Conservation (phyloP, 2,113 vertebrate genomes). For the Triplophysa dalaica region DNA sequence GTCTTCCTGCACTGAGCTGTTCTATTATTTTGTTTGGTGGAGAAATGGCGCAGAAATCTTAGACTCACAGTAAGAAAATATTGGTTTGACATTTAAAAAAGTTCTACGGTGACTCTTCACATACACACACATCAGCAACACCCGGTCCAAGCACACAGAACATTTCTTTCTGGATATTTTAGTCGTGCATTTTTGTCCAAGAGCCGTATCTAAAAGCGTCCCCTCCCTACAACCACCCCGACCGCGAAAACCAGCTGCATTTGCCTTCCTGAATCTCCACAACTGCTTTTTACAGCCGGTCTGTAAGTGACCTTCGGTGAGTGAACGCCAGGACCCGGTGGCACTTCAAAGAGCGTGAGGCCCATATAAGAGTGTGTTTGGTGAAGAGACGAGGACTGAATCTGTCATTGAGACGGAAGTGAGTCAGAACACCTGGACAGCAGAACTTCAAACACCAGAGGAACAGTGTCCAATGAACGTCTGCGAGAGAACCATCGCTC, state of each 20-base stretch:
- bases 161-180: neutral
- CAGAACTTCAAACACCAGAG: slow-evolving; percentile 43
- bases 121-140: neutral
- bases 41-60: neutral
- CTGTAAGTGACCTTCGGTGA: slow-evolving; percentile 19
- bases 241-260: slow-evolving; percentile 1
- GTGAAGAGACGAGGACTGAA: slow-evolving; percentile 32
- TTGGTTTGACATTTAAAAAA: no score
- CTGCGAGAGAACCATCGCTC: neutral
- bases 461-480: slow-evolving; percentile 15
- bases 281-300: neutral
- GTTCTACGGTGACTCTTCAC: no score
- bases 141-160: neutral
- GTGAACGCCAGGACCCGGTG: slow-evolving; percentile 12
- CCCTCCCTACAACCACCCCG: neutral
- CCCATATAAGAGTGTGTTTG: slow-evolving; percentile 47
- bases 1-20: no score
- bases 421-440: slow-evolving; percentile 61
- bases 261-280: neutral
- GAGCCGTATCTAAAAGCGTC: neutral
- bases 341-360: slow-evolving; percentile 51
- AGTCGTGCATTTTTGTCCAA: slow-evolving; percentile 5
- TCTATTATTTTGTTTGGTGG: neutral
- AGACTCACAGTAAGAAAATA: no score
- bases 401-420: slow-evolving; percentile 45